These are phyloP conservation scores for Eupithecia insigniata DNA, from an alignment of 2,888 invertebrate species.

Conservation along the genomic window DNA sequence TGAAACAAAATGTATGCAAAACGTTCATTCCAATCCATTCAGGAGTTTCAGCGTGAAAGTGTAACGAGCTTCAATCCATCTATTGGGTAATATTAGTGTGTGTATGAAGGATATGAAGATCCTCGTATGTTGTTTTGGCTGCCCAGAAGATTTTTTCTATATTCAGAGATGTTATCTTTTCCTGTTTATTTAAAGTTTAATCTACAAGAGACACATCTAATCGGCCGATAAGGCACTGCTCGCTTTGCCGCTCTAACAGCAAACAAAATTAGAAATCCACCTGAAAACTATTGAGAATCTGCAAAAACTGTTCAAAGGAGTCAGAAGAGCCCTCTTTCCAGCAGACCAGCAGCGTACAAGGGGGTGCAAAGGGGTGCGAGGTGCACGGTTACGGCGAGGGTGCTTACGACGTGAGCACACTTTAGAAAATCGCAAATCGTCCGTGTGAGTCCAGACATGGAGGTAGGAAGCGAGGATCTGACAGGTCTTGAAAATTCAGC, in stretches of 20 bases:
- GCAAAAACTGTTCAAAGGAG: slow-evolving; percentile 40
- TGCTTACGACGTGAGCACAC: slow-evolving; percentile 67
- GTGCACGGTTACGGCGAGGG: slow-evolving; percentile 67
- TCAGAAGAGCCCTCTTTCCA: slow-evolving; percentile 33
- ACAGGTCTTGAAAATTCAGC: not conserved
- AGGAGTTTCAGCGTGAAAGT: not conserved
- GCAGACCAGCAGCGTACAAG: slow-evolving; percentile 23
- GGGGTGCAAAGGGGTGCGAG: slow-evolving; percentile 30
- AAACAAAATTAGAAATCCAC: slow-evolving; percentile 27
- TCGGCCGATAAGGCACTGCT: not conserved
- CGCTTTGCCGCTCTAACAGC: not conserved
- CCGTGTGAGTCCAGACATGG: slow-evolving; percentile 37
- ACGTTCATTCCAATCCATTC: not conserved
- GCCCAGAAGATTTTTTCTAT: not conserved
- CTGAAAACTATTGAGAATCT: slow-evolving; percentile 32
- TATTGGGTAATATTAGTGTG: not conserved
- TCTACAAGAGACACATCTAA: not conserved
- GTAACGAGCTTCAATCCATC: not conserved
- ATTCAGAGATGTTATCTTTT: not conserved
- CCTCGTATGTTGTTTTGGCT: not conserved
- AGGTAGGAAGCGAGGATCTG: slow-evolving; percentile 21
- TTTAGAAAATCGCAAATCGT: slow-evolving; percentile 68
- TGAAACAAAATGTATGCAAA: not conserved
- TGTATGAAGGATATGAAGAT: not conserved
- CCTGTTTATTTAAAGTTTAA: not conserved